phyloP scores from a whole-genome alignment of 2,888 invertebrate species.

The Silvanus unidentatus region DNA sequence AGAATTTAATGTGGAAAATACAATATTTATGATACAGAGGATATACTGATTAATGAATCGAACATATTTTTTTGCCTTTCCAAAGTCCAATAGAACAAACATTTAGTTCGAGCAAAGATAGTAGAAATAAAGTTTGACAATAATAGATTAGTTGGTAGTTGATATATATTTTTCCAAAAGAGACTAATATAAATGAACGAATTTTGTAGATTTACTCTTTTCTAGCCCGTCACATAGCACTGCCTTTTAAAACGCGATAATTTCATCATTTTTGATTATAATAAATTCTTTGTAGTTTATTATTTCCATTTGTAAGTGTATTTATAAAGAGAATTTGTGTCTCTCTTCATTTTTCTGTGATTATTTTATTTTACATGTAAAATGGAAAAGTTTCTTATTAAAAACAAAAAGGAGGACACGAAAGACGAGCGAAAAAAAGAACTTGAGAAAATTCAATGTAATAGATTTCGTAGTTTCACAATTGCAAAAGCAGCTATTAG shows the following conservation, averaged over 20 bases:
- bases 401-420: too few species aligned
- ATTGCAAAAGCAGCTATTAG: constrained; percentile 24
- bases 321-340: too few species aligned
- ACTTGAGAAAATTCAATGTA: background rate
- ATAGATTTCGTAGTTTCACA: constrained; percentile 6
- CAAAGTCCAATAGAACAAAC: constrained; percentile 9
- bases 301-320: too few species aligned
- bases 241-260: constrained; percentile 7
- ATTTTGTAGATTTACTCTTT: constrained; percentile 15
- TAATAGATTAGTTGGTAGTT: constrained; percentile 12
- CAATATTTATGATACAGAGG: too few species aligned
- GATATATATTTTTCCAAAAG: constrained; percentile 16
- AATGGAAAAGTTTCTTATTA: too few species aligned
- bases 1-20: too few species aligned
- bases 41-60: too few species aligned
- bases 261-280: constrained; percentile 10
- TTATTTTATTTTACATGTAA: too few species aligned
- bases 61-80: background rate
- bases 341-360: too few species aligned
- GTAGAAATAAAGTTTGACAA: constrained; percentile 7
- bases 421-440: too few species aligned
- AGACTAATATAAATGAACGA: constrained; percentile 6
- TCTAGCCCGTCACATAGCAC: constrained; percentile 21
- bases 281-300: constrained; percentile 3
- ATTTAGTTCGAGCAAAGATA: background rate